Base-by-base conservation (phyloP, 2,888 invertebrate species). In the Pteria penguin region DNA sequence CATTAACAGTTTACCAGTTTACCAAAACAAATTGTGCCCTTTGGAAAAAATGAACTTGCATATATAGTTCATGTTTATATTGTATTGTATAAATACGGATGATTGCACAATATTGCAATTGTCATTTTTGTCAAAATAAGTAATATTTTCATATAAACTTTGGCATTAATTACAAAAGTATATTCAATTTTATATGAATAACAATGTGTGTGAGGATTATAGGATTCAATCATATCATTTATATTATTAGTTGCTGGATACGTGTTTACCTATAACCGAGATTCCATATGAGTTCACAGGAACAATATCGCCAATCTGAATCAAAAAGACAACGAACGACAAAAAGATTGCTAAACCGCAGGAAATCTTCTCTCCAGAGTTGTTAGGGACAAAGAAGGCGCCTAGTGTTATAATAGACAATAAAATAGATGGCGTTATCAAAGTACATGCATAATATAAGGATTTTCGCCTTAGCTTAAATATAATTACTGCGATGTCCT, bases 321-420 rank as follows among this genome's bases (percentile, higher is more conserved):
- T 52, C n/a, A 68, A 32, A 26, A 68, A 68, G 5, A 68, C 68
- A 2, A 68, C 68, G 33, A 68, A 68, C 11, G 68, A 55, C 32
- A 68, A n/a, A n/a, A 68, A 55, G 18, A 68, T 32, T 0, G 68
- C 52, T 57, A 68, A 52, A 57, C 68, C 68, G 57, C 68, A 68
- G 0, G 68, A 68, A 5, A 68, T 24, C 32, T 68, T 68, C 68
- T 68, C 68, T 1, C 68, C 68, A 29, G 45, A 31, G 26, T 68
- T 33, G 32, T 55, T 22, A 1, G 68, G 68, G 8, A 68, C 57
- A 4, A 68, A 57, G 68, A 68, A 68, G 11, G 68, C 57, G 4
- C 29, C 55, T 5, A 68, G 26, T 22, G 55, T 68, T 24, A 68
- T 22, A 32, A 31, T 26, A 33, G 27, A 57, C 18, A 68, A 57